Evolutionary conservation across 2,797 vertebrate species (phyloP), one percentile per base, ranked within the genome.

Genomic region (Silurus lanzhouensis): DNA sequence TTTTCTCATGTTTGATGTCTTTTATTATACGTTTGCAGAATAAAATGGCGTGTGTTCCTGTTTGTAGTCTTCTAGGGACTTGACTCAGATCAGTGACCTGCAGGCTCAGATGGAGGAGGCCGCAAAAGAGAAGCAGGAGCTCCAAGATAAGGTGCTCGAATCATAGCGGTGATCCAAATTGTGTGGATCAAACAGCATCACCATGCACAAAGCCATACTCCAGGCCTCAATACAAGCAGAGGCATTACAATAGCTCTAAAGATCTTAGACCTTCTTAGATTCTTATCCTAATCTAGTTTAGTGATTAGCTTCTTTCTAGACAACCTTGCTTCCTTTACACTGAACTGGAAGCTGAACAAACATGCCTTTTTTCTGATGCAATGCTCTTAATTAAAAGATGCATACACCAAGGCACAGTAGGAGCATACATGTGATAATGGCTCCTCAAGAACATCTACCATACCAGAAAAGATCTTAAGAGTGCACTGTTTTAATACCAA

Each of bases 41-140:
- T 52, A n/a, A 80, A 38, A 46, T 14, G 67, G 13, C 52, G n/a
- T 70, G 4, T 80, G 12, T 80, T 87, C 83, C 9, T 86, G 20
- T 60, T 9, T 75, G 0, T 89, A 99, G 98, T 97, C 98, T 0
- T 95, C 98, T 64, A 95, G 97, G 87, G 97, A 99, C 92, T 92
- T 98, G 92, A 95, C 95, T 0, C 98, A 99, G 94, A 98, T 99
- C 95, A 99, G 96, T 58, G 98, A 99, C 90, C 96, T 99, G 88
- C 98, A 99, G 87, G 93, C 95, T 4, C 98, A 99, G 91, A 93
- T 99, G 90, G 98, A 99, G 89, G 98, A 99, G 66, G 94, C 95
- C 90, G 94, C 90, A 88, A 99, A 99, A 91, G 97, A 99, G 91
- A 99, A 97, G 91, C 98, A 99, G 91, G 98, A 99, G 89, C 93